A percentile compares a stretch with the other conserved stretches of the same genome.
phyloP scores from a whole-genome alignment of 2,797 vertebrate genomes.

The Pangasius larnaudii region DNA sequence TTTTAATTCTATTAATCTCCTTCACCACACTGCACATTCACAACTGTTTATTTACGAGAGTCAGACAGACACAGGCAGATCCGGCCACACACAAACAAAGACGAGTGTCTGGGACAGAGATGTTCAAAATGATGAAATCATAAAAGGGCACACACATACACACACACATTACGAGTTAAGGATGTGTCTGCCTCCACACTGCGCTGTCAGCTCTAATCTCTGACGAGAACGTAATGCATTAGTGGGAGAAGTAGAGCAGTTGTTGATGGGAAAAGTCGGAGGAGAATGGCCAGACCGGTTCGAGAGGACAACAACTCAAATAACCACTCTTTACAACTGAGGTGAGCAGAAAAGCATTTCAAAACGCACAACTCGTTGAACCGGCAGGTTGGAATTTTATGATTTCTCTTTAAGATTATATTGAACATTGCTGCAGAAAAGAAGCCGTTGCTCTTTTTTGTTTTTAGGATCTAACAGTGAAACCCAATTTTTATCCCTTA shows the following conservation, averaged over 20 bases:
- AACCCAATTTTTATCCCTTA: no score
- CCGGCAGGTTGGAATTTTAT: background rate
- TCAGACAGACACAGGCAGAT: background rate
- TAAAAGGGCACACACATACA: background rate
- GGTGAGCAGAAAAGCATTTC: background rate
- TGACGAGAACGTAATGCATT: slow-evolving; percentile 11
- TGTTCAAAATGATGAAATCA: slow-evolving; percentile 27
- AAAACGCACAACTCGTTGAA: background rate
- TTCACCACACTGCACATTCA: slow-evolving; percentile 51
- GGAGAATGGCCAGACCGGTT: background rate
- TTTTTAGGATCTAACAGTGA: no score
- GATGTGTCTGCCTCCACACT: background rate
- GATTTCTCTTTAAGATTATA: background rate
- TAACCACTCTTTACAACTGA: background rate
- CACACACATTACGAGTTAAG: background rate
- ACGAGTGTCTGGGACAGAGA: background rate
- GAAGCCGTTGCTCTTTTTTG: no score
- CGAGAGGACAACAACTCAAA: background rate
- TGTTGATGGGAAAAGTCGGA: background rate
- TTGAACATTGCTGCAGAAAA: background rate
- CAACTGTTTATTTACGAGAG: slow-evolving; percentile 33
- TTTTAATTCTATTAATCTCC: slow-evolving; percentile 58
- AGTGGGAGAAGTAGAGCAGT: background rate
- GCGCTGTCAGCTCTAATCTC: background rate
- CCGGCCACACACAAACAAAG: slow-evolving; percentile 15